Percentiles rank a stretch among this genome's conserved stretches.
phyloP scores from a whole-genome alignment of 1,140 invertebrate genomes.

The Diabrotica undecimpunctata region DNA sequence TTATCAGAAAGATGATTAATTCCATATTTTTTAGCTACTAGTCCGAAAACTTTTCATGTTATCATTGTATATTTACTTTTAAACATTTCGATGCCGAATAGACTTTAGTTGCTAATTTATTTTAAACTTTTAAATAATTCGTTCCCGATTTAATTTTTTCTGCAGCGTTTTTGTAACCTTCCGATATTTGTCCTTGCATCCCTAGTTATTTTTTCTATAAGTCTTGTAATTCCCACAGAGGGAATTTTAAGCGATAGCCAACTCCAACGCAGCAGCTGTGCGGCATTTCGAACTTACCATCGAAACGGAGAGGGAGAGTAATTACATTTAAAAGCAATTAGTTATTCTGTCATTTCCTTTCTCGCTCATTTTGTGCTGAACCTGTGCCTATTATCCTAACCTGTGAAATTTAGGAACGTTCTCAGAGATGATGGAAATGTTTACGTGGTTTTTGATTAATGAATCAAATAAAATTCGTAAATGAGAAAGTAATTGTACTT shows the following conservation, averaged over 20 bases:
- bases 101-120: too few species aligned
- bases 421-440: not conserved
- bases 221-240: not conserved
- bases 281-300: not conserved
- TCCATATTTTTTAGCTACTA: too few species aligned
- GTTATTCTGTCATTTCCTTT: constrained; percentile 2
- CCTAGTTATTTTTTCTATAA: too few species aligned
- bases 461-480: not conserved
- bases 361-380: not conserved
- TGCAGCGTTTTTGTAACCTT: too few species aligned
- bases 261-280: not conserved
- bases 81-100: too few species aligned
- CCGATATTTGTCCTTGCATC: too few species aligned
- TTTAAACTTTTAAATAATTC: too few species aligned
- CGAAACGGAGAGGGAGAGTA: not conserved
- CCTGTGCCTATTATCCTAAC: constrained; percentile 1
- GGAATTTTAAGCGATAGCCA: not conserved
- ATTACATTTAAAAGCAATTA: constrained; percentile 3
- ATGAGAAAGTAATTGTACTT: not conserved
- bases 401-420: not conserved
- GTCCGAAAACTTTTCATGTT: too few species aligned
- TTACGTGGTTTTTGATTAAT: constrained; percentile 2
- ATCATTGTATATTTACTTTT: too few species aligned
- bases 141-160: too few species aligned
- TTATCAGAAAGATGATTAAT: too few species aligned